These are phyloP conservation scores for Drosophila kanekoi DNA, from an alignment of 2,888 invertebrate species.

Conservation along the genomic window DNA sequence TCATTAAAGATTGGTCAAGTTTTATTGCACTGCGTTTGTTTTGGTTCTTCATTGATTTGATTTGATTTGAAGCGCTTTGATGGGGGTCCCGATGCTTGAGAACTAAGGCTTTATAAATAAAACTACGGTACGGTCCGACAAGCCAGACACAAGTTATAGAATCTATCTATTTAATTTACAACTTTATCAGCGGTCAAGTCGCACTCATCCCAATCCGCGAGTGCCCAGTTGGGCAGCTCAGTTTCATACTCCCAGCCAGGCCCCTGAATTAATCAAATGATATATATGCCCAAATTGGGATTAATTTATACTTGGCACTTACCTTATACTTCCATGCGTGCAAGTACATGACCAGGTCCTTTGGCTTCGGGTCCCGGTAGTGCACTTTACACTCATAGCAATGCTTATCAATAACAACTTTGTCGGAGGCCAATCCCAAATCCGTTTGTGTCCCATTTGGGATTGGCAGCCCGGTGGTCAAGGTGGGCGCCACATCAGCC, in stretches of 20 bases:
- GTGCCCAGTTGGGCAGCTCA: constrained; percentile 96
- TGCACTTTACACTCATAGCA: constrained; percentile 97
- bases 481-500: constrained; percentile 29
- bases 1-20: constrained; percentile 50
- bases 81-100: constrained; percentile 31
- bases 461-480: constrained; percentile 14
- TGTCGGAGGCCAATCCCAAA: constrained; percentile 85
- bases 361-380: constrained; percentile 95
- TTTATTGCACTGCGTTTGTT: constrained; percentile 42
- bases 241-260: constrained; percentile 98
- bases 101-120: constrained; percentile 22
- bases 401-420: constrained; percentile 92
- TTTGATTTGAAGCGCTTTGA: constrained; percentile 23
- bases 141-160: constrained; percentile 4
- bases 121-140: constrained; percentile 23
- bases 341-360: constrained; percentile 97
- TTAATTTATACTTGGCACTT: constrained; percentile 37
- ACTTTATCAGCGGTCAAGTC: constrained; percentile 47
- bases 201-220: constrained; percentile 44
- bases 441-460: constrained; percentile 26
- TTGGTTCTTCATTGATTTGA: constrained; percentile 32
- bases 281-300: neutral
- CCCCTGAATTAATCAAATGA: constrained; percentile 87
- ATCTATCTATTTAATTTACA: constrained; percentile 34
- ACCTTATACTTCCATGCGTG: constrained; percentile 98